Evolutionary conservation across 2,113 vertebrate species (phyloP).

Genomic region (Cricetomys ansorgei): DNA sequence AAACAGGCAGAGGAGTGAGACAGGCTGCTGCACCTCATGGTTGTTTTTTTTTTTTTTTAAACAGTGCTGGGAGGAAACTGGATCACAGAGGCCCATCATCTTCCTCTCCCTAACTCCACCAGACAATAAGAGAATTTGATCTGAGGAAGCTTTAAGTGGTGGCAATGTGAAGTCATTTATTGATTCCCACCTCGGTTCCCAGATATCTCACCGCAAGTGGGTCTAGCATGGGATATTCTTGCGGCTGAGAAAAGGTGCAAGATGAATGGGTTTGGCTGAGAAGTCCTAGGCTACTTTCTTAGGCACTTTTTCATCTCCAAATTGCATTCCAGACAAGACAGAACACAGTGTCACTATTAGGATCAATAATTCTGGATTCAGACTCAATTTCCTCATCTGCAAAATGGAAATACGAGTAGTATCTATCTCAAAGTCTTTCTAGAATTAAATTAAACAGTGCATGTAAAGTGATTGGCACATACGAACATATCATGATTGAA

Average conservation of each 20-base stretch:
- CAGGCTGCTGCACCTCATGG: conserved; percentile 34
- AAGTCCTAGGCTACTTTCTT: conserved; percentile 29
- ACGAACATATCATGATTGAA: neutral
- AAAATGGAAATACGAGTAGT: conserved; percentile 40
- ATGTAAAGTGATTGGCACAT: neutral
- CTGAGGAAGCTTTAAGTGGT: neutral
- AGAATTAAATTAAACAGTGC: neutral
- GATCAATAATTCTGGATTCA: neutral
- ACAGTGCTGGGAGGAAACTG: neutral
- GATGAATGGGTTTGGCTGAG: neutral
- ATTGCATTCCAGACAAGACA: conserved; percentile 26
- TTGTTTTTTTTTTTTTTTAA: too few species aligned
- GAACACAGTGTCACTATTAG: neutral
- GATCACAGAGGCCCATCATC: neutral
- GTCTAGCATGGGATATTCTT: neutral
- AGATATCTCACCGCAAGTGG: conserved; percentile 12
- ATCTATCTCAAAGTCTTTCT: neutral
- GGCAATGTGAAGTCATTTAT: neutral
- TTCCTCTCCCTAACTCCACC: neutral
- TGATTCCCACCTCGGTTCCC: neutral
- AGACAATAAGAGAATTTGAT: neutral
- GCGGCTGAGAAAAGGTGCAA: conserved; percentile 31
- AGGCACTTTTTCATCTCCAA: neutral
- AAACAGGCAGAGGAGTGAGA: conserved; percentile 49
- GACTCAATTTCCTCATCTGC: conserved; percentile 21